phyloP scores from a whole-genome alignment of 2,888 invertebrate species.

The Xylophagus ater region DNA sequence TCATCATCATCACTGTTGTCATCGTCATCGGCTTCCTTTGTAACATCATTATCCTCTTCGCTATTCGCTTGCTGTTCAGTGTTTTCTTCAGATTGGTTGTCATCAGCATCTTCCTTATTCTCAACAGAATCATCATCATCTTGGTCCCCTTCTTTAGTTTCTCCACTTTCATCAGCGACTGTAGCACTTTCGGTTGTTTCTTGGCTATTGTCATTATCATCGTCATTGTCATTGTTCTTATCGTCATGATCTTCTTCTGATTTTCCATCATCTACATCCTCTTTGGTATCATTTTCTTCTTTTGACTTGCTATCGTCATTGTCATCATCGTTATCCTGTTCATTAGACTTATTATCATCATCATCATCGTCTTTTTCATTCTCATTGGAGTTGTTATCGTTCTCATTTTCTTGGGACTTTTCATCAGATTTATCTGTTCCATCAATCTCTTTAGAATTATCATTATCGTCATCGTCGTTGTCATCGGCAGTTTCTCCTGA shows the following conservation, averaged over 20 bases:
- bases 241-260: slow-evolving; percentile 23
- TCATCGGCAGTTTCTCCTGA: slow-evolving; percentile 2
- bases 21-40: slow-evolving; percentile 20
- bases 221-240: slow-evolving; percentile 18
- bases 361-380: slow-evolving; percentile 36
- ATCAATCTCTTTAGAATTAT: slow-evolving; percentile 1
- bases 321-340: slow-evolving; percentile 21
- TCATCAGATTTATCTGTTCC: not conserved
- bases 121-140: slow-evolving; percentile 8
- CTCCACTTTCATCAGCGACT: slow-evolving; percentile 18
- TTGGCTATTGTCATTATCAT: slow-evolving; percentile 17
- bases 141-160: slow-evolving; percentile 18
- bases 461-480: slow-evolving; percentile 1
- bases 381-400: slow-evolving; percentile 17
- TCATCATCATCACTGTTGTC: slow-evolving; percentile 15
- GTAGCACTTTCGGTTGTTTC: slow-evolving; percentile 16
- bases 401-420: slow-evolving; percentile 5
- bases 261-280: slow-evolving; percentile 22
- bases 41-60: slow-evolving; percentile 21
- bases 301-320: slow-evolving; percentile 17
- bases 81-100: slow-evolving; percentile 8
- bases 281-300: slow-evolving; percentile 23
- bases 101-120: slow-evolving; percentile 13
- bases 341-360: slow-evolving; percentile 18
- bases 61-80: slow-evolving; percentile 15